A percentile compares a stretch with the other conserved stretches of the same genome.
Evolutionary conservation across 30 jellyfish, hydroid and myxozoan species (phyloP).

Genomic region (Cassiopea xamachana): DNA sequence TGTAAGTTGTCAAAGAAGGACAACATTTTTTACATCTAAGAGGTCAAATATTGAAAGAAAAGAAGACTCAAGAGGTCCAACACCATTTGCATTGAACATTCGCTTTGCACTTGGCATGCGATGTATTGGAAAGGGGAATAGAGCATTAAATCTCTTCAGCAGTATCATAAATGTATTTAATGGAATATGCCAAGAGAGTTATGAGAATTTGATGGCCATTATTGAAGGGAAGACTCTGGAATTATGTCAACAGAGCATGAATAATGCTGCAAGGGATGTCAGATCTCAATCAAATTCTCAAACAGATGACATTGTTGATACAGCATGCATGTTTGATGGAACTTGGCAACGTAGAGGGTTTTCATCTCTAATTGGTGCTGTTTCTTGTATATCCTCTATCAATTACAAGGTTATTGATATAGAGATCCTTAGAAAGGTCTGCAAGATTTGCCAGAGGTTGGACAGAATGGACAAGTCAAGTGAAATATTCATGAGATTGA

Average conservation of each 20-base stretch:
- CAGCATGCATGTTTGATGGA: conserved; percentile 40
- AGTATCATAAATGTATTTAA: background rate
- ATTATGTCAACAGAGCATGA: conserved; percentile 12
- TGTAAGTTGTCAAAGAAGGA: conserved; percentile 17
- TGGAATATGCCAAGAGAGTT: conserved; percentile 10
- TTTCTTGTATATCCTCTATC: conserved; percentile 14
- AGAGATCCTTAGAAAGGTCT: conserved; percentile 4
- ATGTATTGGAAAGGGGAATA: conserved; percentile 14
- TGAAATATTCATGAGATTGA: background rate
- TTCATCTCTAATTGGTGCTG: conserved; percentile 45
- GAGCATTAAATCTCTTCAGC: conserved; percentile 5
- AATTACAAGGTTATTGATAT: conserved; percentile 16
- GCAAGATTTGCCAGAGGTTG: conserved; percentile 7
- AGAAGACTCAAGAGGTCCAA: background rate
- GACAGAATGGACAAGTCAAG: background rate
- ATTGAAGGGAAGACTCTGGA: conserved; percentile 6
- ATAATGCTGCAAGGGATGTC: conserved; percentile 26
- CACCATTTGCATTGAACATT: conserved; percentile 29
- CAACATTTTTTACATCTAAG: conserved; percentile 16
- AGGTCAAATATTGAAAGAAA: conserved; percentile 15
- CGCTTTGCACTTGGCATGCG: conserved; percentile 22
- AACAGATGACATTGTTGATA: conserved; percentile 7
- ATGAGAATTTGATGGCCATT: background rate
- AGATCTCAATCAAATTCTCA: background rate
- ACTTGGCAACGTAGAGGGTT: conserved; percentile 38